Evolutionary conservation across 64 coral and sea anemone species (phyloP).

Genomic region (Acropora yongei): DNA sequence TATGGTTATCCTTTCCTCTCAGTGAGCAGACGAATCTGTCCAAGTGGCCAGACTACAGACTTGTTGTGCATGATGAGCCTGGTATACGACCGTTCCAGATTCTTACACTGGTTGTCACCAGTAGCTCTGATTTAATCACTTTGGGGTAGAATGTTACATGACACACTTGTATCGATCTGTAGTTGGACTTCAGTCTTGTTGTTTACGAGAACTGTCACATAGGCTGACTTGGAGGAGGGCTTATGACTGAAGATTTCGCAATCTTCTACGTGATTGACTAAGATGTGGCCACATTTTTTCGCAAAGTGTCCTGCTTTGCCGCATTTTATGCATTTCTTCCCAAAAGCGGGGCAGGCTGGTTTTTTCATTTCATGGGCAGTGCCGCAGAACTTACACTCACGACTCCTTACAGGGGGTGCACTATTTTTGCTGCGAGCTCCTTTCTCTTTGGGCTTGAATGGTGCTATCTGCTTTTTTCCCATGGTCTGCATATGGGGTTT

Average conservation of each 20-base stretch:
- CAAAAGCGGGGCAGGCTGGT: constrained; percentile 55
- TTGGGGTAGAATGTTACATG: constrained; percentile 51
- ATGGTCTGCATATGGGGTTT: constrained; percentile 40
- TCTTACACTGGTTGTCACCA: constrained; percentile 45
- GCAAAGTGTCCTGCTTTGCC: constrained; percentile 60
- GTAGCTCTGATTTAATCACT: constrained; percentile 42
- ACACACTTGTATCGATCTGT: constrained; percentile 52
- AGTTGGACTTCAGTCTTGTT: constrained; percentile 48
- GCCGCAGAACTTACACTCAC: constrained; percentile 20
- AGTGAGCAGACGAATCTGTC: background rate
- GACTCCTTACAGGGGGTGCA: constrained; percentile 34
- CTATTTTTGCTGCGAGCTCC: constrained; percentile 37
- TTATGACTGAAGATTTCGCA: constrained; percentile 67
- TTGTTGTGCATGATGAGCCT: constrained; percentile 58
- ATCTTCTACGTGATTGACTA: constrained; percentile 59
- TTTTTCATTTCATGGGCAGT: constrained; percentile 52
- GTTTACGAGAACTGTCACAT: constrained; percentile 53
- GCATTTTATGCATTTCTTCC: constrained; percentile 53
- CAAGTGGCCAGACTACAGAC: constrained; percentile 18
- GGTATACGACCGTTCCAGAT: constrained; percentile 54
- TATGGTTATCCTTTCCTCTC: constrained; percentile 52
- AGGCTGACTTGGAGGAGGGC: constrained; percentile 40
- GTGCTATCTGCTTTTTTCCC: constrained; percentile 29
- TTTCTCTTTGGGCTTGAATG: constrained; percentile 30
- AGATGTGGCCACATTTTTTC: constrained; percentile 48